These are phyloP conservation scores for Creontiades dilutus DNA, from an alignment of 2,888 invertebrate genomes.

Conservation along the genomic window DNA sequence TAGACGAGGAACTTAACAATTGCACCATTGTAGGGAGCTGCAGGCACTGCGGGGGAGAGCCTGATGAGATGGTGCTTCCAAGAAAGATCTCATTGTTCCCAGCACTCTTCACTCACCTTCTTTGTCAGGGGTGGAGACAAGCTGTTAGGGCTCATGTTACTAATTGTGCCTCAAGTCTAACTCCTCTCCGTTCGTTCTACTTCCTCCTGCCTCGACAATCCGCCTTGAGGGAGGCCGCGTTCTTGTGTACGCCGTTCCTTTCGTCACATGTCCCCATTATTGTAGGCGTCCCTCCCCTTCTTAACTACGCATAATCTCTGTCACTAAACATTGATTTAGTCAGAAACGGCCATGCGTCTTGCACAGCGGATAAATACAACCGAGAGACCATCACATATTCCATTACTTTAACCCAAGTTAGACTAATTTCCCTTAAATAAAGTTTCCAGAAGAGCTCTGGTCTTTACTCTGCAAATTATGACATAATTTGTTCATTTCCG, in stretches of 20 bases:
- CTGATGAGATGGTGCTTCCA: conserved; percentile 67
- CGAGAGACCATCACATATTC: too few relatives aligned
- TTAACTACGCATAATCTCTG: not conserved
- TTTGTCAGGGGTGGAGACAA: conserved; percentile 63
- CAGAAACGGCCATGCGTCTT: not conserved
- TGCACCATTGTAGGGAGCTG: conserved; percentile 56
- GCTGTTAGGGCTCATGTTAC: conserved; percentile 68
- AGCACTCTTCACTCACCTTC: conserved; percentile 67
- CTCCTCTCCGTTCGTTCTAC: not conserved
- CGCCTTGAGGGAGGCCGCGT: not conserved
- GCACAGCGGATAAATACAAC: too few relatives aligned
- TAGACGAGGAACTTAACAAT: conserved; percentile 51
- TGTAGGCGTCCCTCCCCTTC: not conserved
- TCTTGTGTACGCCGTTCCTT: not conserved
- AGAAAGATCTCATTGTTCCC: conserved; percentile 68
- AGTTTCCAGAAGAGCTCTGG: too few relatives aligned
- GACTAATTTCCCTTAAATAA: too few relatives aligned
- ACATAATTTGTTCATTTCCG: too few relatives aligned
- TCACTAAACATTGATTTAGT: not conserved
- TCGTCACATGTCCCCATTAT: not conserved
- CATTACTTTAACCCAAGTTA: too few relatives aligned
- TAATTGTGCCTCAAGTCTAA: conserved; percentile 57
- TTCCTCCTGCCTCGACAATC: not conserved
- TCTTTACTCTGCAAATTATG: too few relatives aligned
- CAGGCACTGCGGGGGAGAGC: not conserved